phyloP scores from a whole-genome alignment of 2,888 invertebrate species.

The Sylvicola fuscatus region DNA sequence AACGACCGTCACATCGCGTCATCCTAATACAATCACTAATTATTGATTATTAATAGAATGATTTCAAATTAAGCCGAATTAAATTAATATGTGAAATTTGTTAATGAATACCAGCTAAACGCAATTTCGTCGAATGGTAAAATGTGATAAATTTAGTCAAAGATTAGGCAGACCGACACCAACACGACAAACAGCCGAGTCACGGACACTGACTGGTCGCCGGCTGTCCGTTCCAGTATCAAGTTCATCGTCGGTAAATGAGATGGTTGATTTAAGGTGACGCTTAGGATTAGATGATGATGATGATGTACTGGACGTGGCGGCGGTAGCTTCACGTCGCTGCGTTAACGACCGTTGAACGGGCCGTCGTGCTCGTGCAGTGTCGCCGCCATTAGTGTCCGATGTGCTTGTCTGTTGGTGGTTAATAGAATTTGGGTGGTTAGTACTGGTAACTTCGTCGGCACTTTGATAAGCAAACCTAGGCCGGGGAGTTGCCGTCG shows the following conservation, averaged over 20 bases:
- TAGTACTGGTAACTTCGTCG: too few species aligned
- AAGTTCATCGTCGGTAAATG: conserved; percentile 6
- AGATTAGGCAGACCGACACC: conserved; percentile 9
- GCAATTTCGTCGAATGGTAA: not conserved
- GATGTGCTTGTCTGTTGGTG: too few species aligned
- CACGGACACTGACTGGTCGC: conserved; percentile 7
- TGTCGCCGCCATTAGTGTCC: too few species aligned
- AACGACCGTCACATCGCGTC: too few species aligned
- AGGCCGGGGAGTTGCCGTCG: too few species aligned
- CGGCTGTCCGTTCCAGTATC: conserved; percentile 1
- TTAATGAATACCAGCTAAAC: not conserved
- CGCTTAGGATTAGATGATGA: conserved; percentile 6
- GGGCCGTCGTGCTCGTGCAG: too few species aligned
- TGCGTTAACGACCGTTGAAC: not conserved
- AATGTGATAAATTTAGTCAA: not conserved
- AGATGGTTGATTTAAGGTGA: conserved; percentile 8
- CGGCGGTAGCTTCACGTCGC: not conserved
- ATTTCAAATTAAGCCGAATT: too few species aligned
- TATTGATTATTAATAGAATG: too few species aligned
- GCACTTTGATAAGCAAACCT: too few species aligned
- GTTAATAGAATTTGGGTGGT: too few species aligned
- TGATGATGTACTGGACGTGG: not conserved
- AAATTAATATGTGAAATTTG: too few species aligned
- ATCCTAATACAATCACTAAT: too few species aligned
- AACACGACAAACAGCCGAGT: conserved; percentile 8